Conservation (phyloP, 2,797 vertebrate genomes). For the Chaunax sp. region DNA sequence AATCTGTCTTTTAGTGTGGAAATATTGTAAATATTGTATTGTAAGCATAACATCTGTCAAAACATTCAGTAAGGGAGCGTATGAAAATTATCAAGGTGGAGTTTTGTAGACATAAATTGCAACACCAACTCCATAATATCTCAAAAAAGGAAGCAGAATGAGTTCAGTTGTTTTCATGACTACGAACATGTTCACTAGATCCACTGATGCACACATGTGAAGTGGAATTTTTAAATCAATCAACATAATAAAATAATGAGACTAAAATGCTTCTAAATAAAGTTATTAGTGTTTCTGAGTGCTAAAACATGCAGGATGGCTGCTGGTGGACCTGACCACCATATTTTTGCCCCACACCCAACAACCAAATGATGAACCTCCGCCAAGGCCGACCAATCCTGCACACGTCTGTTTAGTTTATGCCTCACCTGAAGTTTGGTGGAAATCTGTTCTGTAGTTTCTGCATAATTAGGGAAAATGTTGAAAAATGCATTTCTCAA, state of each 20-base stretch:
- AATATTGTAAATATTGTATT: no score
- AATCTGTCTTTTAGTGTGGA: constrained; percentile 66
- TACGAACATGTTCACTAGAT: background rate
- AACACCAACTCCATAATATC: background rate
- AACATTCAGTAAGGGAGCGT: constrained; percentile 38
- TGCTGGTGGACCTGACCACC: background rate
- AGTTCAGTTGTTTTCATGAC: no score
- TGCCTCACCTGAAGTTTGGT: no score
- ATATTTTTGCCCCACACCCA: background rate
- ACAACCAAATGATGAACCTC: no score
- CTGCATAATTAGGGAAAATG: no score
- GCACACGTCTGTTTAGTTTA: no score
- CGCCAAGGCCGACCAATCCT: no score
- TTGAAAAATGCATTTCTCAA: no score
- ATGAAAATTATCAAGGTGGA: background rate
- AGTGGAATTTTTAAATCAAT: background rate
- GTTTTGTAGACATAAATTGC: background rate
- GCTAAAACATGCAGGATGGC: background rate
- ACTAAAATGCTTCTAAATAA: background rate
- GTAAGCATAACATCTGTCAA: constrained; percentile 69
- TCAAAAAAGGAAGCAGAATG: background rate
- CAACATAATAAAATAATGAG: no score
- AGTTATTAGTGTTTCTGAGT: background rate
- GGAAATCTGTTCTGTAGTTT: no score
- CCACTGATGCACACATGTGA: no score